A percentile compares a stretch with the other conserved stretches of the same genome.
Evolutionary conservation across 2,888 invertebrate species (phyloP).

Genomic region (Kuschelorhynchus macadamiae): DNA sequence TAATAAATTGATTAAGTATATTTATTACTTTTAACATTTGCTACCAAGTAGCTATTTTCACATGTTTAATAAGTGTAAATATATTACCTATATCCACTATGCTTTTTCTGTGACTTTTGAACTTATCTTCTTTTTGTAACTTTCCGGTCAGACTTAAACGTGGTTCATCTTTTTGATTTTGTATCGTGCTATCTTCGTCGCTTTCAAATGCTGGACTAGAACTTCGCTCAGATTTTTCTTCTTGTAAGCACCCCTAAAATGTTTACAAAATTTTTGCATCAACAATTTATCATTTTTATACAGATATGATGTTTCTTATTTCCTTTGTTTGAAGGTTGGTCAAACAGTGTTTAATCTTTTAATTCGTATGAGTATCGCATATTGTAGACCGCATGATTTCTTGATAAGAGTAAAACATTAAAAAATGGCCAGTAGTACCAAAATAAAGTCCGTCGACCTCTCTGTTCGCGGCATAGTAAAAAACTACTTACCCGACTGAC

Average conservation of each 20-base stretch:
- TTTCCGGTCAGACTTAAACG: constrained; percentile 25
- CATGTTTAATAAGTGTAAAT: too few species aligned
- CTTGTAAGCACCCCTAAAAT: constrained; percentile 56
- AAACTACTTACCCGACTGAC: too few species aligned
- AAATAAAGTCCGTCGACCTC: too few species aligned
- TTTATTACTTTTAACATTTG: background rate
- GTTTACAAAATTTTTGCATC: too few species aligned
- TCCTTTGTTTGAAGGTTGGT: background rate
- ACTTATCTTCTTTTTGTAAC: constrained; percentile 46
- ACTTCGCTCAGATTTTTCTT: constrained; percentile 84
- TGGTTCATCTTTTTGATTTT: constrained; percentile 40
- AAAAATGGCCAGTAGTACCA: too few species aligned
- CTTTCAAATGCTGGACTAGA: constrained; percentile 96
- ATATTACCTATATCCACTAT: constrained; percentile 50
- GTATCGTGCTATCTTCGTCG: constrained; percentile 85
- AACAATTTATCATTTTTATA: too few species aligned
- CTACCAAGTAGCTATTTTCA: too few species aligned
- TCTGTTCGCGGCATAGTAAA: too few species aligned
- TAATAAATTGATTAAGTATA: background rate
- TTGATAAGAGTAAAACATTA: too few species aligned
- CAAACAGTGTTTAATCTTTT: background rate
- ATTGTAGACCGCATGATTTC: too few species aligned
- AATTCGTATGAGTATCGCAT: too few species aligned
- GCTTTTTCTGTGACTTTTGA: constrained; percentile 43
- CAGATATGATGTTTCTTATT: background rate